These are phyloP conservation scores for Drosophila rellima DNA, from an alignment of 2,888 invertebrate genomes.

Conservation along the genomic window DNA sequence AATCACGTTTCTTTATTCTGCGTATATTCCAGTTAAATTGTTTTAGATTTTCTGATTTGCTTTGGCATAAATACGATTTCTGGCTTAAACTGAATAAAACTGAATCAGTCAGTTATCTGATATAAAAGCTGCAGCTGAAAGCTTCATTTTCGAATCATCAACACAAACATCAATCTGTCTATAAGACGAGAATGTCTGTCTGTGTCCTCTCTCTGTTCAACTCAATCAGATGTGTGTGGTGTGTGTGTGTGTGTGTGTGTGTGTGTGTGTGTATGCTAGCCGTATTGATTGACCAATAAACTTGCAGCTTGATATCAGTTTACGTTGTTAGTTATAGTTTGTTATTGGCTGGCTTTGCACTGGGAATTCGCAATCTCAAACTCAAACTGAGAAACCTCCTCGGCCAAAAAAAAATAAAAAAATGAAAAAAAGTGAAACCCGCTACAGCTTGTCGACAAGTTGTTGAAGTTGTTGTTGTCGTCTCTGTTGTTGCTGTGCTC, in stretches of 20 bases:
- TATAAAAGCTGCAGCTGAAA: conserved; percentile 12
- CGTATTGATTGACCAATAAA: conserved; percentile 84
- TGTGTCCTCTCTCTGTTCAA: conserved; percentile 35
- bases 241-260: conserved; percentile 21
- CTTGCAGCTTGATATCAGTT: conserved; percentile 83
- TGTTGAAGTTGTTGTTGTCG: conserved; percentile 46
- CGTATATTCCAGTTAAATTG: neutral
- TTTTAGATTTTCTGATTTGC: neutral
- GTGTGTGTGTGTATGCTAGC: conserved; percentile 38
- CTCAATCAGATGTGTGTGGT: neutral
- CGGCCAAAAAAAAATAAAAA: conserved; percentile 33
- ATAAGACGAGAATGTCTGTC: conserved; percentile 2
- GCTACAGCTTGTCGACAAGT: conserved; percentile 60
- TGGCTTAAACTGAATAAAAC: neutral
- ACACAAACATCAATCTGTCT: conserved; percentile 26
- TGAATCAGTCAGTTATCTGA: conserved; percentile 2
- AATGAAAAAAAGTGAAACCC: conserved; percentile 71
- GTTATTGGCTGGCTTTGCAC: conserved; percentile 67
- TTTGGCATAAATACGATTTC: neutral
- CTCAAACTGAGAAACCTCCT: conserved; percentile 21
- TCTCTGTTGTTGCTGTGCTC: conserved; percentile 63
- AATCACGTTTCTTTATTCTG: neutral
- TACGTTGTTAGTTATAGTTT: conserved; percentile 80
- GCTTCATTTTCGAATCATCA: conserved; percentile 46
- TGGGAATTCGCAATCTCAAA: conserved; percentile 47